Base-by-base conservation (phyloP, 2,113 vertebrate species). In the Nanger granti region DNA sequence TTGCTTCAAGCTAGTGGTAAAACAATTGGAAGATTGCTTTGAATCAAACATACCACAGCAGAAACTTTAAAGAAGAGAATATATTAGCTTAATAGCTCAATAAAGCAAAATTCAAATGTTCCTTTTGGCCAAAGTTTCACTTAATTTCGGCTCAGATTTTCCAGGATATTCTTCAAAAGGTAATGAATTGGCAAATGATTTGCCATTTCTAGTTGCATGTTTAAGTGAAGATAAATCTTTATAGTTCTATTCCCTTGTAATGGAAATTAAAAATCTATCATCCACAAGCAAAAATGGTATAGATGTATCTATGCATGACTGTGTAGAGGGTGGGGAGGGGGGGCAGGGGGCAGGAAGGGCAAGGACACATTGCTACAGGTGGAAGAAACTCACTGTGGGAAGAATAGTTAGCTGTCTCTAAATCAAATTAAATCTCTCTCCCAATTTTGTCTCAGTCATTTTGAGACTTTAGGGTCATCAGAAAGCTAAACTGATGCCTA, bases 41-140 rank as follows among this genome's bases (percentile, higher is more conserved):
- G 97, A 97, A 95, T 97, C 96, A 97, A 97, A 96, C 79, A 93
- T 92, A 86, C 15, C 83, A 91, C 95, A 95, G 94, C 52, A 95
- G 60, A 97, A 94, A 96, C 96, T 96, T 97, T 97, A 95, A 97
- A 96, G 98, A 97, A 98, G 89, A 93, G 97, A 98, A 98, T 95
- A 96, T 98, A 98, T 98, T 99, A 98, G 97, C 98, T 98, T 98
- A 98, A 99, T 98, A 98, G 98, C 98, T 98, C 97, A 98, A 98
- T 98, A 98, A 99, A 98, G 98, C 97, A 98, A 96, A 97, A 98
- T 98, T 97, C 93, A 98, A 97, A 97, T 92, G 97, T 98, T 98
- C 98, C 97, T 99, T 98, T 98, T 99, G 99, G 98, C 98, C 98
- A 98, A 98, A 95, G 97, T 98, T 98, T 98, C 98, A 98, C 98